phyloP scores from a whole-genome alignment of 2,888 invertebrate genomes.

The Lymantria dispar region DNA sequence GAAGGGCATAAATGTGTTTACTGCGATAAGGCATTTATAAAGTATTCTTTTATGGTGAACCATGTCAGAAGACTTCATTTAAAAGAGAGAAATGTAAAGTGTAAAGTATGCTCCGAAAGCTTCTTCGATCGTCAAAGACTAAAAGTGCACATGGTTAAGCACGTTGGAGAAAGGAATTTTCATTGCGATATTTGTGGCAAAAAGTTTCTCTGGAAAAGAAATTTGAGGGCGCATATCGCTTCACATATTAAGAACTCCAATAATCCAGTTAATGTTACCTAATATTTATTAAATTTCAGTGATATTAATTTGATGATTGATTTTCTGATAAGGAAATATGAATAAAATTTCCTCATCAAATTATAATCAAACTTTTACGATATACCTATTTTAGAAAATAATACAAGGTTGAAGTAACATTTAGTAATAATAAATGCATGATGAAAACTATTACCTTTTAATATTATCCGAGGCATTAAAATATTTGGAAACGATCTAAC shows the following conservation, averaged over 20 bases:
- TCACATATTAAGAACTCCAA: conserved; percentile 43
- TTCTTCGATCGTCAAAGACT: conserved; percentile 58
- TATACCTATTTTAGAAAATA: too few relatives aligned
- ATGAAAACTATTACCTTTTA: neutral
- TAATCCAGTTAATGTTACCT: conserved; percentile 14
- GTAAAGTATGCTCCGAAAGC: conserved; percentile 52
- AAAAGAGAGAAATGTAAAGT: conserved; percentile 64
- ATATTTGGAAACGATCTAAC: neutral
- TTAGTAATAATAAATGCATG: too few relatives aligned
- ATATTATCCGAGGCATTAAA: neutral
- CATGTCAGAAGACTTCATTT: conserved; percentile 60
- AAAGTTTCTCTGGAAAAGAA: conserved; percentile 81
- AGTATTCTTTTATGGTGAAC: conserved; percentile 58
- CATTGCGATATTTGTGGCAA: conserved; percentile 82
- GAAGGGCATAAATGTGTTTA: conserved; percentile 58
- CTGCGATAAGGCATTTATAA: conserved; percentile 56
- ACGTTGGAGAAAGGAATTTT: conserved; percentile 73
- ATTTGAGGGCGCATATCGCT: conserved; percentile 78
- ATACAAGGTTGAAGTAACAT: too few relatives aligned
- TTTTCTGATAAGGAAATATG: too few relatives aligned
- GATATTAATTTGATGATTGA: too few relatives aligned
- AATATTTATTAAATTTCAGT: conserved; percentile 7
- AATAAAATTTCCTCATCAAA: too few relatives aligned
- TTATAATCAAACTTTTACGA: too few relatives aligned
- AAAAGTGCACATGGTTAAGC: conserved; percentile 72